Conservation (phyloP, 2,113 vertebrate genomes). For the Bambusicola thoracicus region DNA sequence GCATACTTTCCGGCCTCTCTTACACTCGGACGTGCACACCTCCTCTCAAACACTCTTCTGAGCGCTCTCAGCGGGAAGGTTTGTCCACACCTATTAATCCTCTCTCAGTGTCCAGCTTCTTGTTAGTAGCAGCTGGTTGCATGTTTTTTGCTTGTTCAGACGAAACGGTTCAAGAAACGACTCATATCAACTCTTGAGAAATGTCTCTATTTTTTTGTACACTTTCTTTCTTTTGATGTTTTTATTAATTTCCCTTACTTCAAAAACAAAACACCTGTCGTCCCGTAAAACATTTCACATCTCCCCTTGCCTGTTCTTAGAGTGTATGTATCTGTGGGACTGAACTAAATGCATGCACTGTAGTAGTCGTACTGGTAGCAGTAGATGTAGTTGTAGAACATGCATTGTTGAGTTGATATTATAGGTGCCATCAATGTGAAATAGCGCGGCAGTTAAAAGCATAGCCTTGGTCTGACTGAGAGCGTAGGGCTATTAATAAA, state of each 20-base stretch:
- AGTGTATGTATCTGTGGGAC: slow-evolving; percentile 86
- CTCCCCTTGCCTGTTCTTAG: slow-evolving; percentile 85
- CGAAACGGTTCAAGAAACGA: slow-evolving; percentile 82
- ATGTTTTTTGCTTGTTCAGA: slow-evolving; percentile 89
- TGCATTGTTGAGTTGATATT: slow-evolving; percentile 85
- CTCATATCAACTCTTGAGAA: slow-evolving; percentile 83
- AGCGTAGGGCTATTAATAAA: slow-evolving; percentile 60
- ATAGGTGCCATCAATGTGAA: slow-evolving; percentile 64
- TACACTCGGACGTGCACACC: slow-evolving; percentile 88
- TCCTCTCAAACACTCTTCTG: slow-evolving; percentile 89
- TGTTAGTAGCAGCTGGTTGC: slow-evolving; percentile 87
- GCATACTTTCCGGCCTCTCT: slow-evolving; percentile 86
- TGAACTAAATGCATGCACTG: slow-evolving; percentile 86
- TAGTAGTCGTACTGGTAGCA: slow-evolving; percentile 82
- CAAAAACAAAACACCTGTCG: slow-evolving; percentile 81
- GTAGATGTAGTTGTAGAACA: slow-evolving; percentile 84
- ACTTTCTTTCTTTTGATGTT: slow-evolving; percentile 75
- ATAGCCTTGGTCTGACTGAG: slow-evolving; percentile 66
- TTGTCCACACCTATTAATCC: slow-evolving; percentile 88
- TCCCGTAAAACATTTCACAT: slow-evolving; percentile 85
- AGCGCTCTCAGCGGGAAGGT: slow-evolving; percentile 89
- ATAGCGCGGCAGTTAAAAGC: slow-evolving; percentile 64
- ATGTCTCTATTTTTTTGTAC: slow-evolving; percentile 77
- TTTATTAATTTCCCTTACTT: slow-evolving; percentile 79
- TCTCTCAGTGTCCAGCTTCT: slow-evolving; percentile 85